These are phyloP conservation scores for Watsonalla cultraria DNA, from an alignment of 2,888 invertebrate species.

Conservation along the genomic window DNA sequence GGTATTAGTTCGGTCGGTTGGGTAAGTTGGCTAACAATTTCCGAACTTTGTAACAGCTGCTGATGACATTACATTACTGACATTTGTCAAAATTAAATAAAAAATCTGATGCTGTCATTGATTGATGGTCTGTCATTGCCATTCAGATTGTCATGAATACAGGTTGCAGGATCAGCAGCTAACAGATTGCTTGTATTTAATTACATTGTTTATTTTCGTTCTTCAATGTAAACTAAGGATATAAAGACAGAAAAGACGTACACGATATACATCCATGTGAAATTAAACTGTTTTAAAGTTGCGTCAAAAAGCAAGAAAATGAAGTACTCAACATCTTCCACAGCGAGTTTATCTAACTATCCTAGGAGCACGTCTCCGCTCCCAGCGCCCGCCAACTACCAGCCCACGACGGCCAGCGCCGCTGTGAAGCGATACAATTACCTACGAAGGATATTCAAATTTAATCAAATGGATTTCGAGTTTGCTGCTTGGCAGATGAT, in stretches of 20 bases:
- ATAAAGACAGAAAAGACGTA: not conserved
- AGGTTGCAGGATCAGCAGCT: too few relatives aligned
- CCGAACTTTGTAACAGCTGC: too few relatives aligned
- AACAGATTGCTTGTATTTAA: too few relatives aligned
- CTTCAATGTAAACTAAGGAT: too few relatives aligned
- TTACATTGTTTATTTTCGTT: too few relatives aligned
- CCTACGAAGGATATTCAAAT: conserved; percentile 89
- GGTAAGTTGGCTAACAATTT: too few relatives aligned
- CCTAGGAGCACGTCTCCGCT: conserved; percentile 81
- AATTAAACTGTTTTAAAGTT: not conserved
- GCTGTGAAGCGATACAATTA: conserved; percentile 94
- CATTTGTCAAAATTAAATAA: too few relatives aligned
- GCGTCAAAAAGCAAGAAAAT: conserved; percentile 34
- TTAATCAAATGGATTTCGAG: conserved; percentile 99
- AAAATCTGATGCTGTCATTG: too few relatives aligned
- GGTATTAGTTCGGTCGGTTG: too few relatives aligned
- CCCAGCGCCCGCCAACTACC: conserved; percentile 83
- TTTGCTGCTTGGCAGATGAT: conserved; percentile 99
- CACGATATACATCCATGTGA: not conserved
- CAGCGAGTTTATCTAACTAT: conserved; percentile 60
- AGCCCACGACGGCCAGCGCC: conserved; percentile 85
- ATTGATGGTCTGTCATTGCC: too few relatives aligned
- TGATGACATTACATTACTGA: too few relatives aligned
- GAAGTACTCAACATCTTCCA: conserved; percentile 82
- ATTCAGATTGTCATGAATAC: too few relatives aligned